A percentile compares a stretch with the other conserved stretches of the same genome.
Conservation (phyloP, 35 echinoderm and acorn worm genomes). For the Nesometra sesokonis region DNA sequence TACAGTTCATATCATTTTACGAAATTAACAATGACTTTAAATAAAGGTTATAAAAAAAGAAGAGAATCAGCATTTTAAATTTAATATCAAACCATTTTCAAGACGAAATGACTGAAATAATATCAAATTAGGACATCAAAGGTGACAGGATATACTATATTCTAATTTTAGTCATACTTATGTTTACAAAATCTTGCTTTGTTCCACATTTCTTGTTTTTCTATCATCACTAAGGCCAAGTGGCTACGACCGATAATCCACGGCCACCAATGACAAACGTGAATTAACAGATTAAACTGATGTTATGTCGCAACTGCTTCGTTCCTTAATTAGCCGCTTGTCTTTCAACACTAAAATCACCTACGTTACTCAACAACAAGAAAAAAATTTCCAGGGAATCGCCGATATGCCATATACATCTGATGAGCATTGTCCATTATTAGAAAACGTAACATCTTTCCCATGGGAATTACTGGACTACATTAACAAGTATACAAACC, state of each 20-base stretch:
- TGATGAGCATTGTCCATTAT: background rate
- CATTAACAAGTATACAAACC: too few species aligned
- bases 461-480: too few species aligned
- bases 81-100: too few species aligned
- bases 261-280: background rate
- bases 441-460: too few species aligned
- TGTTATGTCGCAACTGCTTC: background rate
- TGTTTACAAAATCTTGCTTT: background rate
- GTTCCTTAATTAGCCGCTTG: background rate
- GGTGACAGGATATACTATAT: too few species aligned
- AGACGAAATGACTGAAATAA: too few species aligned
- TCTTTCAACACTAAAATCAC: background rate
- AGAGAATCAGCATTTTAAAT: too few species aligned
- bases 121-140: too few species aligned
- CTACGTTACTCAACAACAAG: background rate
- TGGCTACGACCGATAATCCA: background rate
- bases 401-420: background rate
- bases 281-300: background rate
- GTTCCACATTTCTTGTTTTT: background rate
- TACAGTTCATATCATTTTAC: too few species aligned
- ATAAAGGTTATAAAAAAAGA: too few species aligned
- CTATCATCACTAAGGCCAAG: background rate
- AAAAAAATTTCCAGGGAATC: background rate
- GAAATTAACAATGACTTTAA: too few species aligned
- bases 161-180: too few species aligned